phyloP scores from a whole-genome alignment of 2,888 invertebrate species.

The Mongoloraphidia duomilia region DNA sequence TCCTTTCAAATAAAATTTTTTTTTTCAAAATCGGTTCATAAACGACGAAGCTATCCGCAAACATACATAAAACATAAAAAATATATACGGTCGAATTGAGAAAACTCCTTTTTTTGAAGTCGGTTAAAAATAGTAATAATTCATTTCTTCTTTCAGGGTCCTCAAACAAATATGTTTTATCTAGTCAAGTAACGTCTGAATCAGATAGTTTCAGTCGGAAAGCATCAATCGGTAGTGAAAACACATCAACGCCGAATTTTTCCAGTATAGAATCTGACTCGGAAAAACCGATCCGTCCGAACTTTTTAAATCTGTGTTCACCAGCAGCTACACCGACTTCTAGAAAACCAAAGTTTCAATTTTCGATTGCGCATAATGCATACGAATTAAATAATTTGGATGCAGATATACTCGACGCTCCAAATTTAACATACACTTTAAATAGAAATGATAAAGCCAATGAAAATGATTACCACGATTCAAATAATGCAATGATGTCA shows the following conservation, averaged over 20 bases:
- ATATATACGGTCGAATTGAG: too few species aligned
- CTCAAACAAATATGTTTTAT: slow-evolving; percentile 10
- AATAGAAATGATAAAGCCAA: slow-evolving; percentile 31
- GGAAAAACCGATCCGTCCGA: slow-evolving; percentile 35
- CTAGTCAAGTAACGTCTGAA: slow-evolving; percentile 15
- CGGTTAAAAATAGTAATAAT: too few species aligned
- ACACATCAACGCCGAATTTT: neutral
- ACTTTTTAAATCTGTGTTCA: slow-evolving; percentile 48
- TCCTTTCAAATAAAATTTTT: too few species aligned
- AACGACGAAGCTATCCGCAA: too few species aligned
- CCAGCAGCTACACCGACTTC: slow-evolving; percentile 43
- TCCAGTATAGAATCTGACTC: slow-evolving; percentile 20
- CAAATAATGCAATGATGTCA: slow-evolving; percentile 21
- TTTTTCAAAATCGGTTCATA: too few species aligned
- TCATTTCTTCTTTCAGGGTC: neutral
- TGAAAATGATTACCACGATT: slow-evolving; percentile 10
- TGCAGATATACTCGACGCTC: slow-evolving; percentile 48
- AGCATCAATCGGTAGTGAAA: neutral
- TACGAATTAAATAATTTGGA: slow-evolving; percentile 51
- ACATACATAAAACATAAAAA: too few species aligned
- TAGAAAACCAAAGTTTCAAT: slow-evolving; percentile 56
- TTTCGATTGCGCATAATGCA: slow-evolving; percentile 48
- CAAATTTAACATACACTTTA: slow-evolving; percentile 31
- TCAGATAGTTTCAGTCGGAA: slow-evolving; percentile 11
- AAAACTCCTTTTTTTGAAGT: too few species aligned